Base-by-base conservation (phyloP, 2,797 vertebrate species). In the Muscicapa striata region DNA sequence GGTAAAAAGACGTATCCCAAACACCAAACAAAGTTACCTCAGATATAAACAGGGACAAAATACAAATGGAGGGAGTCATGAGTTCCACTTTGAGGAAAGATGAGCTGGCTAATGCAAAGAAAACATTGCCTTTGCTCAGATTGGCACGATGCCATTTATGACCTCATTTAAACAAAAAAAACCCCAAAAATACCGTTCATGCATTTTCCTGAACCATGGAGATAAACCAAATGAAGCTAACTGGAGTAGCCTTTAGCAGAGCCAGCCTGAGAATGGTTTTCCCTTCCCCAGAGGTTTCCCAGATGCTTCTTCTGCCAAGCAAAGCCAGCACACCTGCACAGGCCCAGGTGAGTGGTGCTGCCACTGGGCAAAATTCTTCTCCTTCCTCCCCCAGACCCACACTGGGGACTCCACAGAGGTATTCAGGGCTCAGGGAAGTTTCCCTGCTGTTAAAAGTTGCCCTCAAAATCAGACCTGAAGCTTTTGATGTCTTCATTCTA, bases 111-210 rank as follows among this genome's bases (percentile, higher is more conserved):
- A 66, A 61, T 41, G 27, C 46, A 84, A 92, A 90, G 92, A 63
- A 70, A 84, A 55, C 1, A 0, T 55, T 89, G 77, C 84, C 73
- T 81, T 92, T 90, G 29, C 77, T 82, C 16, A 0, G 41, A 36
- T 43, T 74, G 86, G 84, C 64, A 70, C 0, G 2, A 51, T n/a
- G 87, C 72, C 92, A 68, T 63, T 86, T 83, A 64, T 90, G 80
- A 95, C 23, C 48, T 95, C 87, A 96, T 49, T 49, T 58, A 32
- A 83, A 91, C 79, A 70, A 83, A 83, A 24, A 11, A 46, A 48
- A 48, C 12, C 10, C 24, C 0, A 16, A 52, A 75, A 75, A 81
- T 13, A 38, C 13, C 15, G 68, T 87, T 92, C 57, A 41, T 79
- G 43, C 0, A 5, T 75, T 84, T 83, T 83, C 78, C 89, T 93